A percentile compares a stretch with the other conserved stretches of the same genome.
phyloP scores from a whole-genome alignment of 2,888 invertebrate genomes.

The Alentia gelatinosa region DNA sequence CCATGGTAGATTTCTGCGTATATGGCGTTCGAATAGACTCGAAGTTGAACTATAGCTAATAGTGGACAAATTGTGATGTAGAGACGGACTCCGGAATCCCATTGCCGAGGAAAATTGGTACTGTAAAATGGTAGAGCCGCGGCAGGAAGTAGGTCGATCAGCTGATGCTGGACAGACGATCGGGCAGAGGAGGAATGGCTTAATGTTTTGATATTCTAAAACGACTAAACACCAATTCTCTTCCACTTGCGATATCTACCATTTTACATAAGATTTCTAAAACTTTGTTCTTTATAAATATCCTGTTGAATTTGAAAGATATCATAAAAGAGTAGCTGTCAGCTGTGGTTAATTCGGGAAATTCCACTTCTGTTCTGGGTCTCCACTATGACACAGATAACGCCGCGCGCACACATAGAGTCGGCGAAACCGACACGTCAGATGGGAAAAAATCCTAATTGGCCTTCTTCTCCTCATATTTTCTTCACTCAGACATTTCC shows the following conservation, averaged over 20 bases:
- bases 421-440: conserved; percentile 4
- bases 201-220: background rate
- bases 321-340: too few species aligned
- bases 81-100: background rate
- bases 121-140: background rate
- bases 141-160: conserved; percentile 45
- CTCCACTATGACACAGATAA: background rate
- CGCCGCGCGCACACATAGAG: background rate
- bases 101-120: background rate
- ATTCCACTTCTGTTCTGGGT: background rate
- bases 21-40: too few species aligned
- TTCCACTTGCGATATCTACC: too few species aligned
- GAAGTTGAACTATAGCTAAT: background rate
- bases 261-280: too few species aligned
- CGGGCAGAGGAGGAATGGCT: background rate
- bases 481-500: too few species aligned
- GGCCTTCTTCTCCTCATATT: too few species aligned
- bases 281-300: too few species aligned
- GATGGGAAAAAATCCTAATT: background rate
- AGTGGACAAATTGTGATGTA: background rate
- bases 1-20: background rate
- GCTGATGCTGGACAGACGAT: conserved; percentile 36
- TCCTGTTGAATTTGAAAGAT: too few species aligned
- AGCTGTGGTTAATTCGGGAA: too few species aligned
- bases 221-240: background rate